Evolutionary conservation across 2,797 vertebrate species (phyloP).

Genomic region (Chlorospingus semifuscus): DNA sequence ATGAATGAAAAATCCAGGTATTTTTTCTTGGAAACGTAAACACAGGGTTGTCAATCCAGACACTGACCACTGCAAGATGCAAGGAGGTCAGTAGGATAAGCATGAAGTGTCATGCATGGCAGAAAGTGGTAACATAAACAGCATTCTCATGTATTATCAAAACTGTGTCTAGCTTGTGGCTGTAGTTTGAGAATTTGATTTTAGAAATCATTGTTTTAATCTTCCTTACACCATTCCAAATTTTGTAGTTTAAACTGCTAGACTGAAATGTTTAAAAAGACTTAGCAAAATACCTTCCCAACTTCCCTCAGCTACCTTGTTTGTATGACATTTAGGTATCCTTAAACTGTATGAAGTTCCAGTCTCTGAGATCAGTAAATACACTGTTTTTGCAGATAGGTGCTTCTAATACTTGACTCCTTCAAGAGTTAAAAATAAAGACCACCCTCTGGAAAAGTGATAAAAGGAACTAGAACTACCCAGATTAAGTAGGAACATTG

Average conservation of each 20-base stretch:
- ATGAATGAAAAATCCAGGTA: background rate
- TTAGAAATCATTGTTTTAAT: background rate
- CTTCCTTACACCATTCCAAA: background rate
- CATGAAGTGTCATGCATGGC: background rate
- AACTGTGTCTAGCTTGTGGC: background rate
- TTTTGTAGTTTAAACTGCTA: background rate
- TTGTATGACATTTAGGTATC: background rate
- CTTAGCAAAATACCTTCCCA: background rate
- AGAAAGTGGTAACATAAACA: background rate
- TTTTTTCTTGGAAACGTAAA: background rate
- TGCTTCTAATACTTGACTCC: background rate
- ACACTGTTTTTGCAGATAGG: background rate
- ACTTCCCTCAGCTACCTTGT: background rate
- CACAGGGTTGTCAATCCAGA: background rate
- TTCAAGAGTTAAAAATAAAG: background rate
- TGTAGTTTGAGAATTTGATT: background rate
- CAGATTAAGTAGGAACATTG: background rate
- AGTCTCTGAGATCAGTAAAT: background rate
- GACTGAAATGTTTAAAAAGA: background rate
- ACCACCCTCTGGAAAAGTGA: background rate
- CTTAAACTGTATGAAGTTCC: background rate
- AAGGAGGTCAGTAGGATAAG: background rate
- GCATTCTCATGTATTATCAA: background rate
- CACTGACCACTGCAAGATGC: background rate
- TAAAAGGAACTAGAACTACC: background rate